These are phyloP conservation scores for Heliocidaris erythrogramma DNA, from an alignment of 35 echinoderm and acorn worm genomes.

Conservation along the genomic window DNA sequence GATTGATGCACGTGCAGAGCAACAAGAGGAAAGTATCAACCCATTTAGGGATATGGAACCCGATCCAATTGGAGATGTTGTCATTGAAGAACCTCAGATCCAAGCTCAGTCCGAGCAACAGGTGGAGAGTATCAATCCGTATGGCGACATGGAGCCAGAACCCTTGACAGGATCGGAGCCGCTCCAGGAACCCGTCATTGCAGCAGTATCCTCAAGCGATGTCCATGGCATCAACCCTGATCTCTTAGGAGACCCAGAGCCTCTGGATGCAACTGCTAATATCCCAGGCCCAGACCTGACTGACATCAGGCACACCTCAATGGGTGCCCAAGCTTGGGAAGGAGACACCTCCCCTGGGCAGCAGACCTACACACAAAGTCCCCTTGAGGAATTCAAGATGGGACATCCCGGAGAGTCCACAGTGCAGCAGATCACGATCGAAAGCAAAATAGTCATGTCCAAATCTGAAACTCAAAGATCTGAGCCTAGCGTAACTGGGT, in stretches of 20 bases:
- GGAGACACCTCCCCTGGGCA: slow-evolving; percentile 52
- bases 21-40: slow-evolving; percentile 62
- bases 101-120: neutral
- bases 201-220: slow-evolving; percentile 65
- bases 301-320: slow-evolving; percentile 64
- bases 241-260: slow-evolving; percentile 73
- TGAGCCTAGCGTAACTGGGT: slow-evolving; percentile 19
- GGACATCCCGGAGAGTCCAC: slow-evolving; percentile 64
- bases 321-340: slow-evolving; percentile 75
- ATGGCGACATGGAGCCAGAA: slow-evolving; percentile 67
- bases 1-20: slow-evolving; percentile 26
- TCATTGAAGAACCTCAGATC: slow-evolving; percentile 60
- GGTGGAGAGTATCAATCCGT: slow-evolving; percentile 56
- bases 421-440: slow-evolving; percentile 72
- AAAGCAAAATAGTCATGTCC: slow-evolving; percentile 57
- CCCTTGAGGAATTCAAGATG: slow-evolving; percentile 42
- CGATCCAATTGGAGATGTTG: slow-evolving; percentile 58
- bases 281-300: slow-evolving; percentile 81
- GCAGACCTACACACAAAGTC: slow-evolving; percentile 20
- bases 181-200: slow-evolving; percentile 58
- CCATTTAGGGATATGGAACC: slow-evolving; percentile 77
- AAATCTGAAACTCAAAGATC: slow-evolving; percentile 39
- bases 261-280: slow-evolving; percentile 58
- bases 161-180: slow-evolving; percentile 50
- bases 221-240: slow-evolving; percentile 94